Evolutionary conservation across 2,113 vertebrate genomes (phyloP), one percentile per base, ranked within the genome.

Genomic region (Oceanites oceanicus): DNA sequence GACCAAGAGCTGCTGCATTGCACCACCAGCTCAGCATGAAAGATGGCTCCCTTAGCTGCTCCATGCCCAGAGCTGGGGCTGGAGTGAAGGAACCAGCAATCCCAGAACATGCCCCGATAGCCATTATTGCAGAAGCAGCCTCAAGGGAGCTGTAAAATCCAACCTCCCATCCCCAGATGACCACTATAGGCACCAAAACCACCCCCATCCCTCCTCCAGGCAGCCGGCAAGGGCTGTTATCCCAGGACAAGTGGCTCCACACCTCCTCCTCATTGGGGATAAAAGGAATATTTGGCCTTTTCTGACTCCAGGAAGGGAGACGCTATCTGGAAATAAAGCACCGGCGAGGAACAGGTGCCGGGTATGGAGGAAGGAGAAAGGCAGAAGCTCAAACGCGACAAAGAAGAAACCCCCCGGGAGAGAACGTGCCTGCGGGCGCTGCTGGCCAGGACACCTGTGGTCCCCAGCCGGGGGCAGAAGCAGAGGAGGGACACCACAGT

Each of bases 311-410:
- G 44, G 21, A 86, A 56, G 29, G 11, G 22, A 73, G 44, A 45
- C 0, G 0, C 17, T 74, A 42, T 21, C 50, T 74, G 50, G 44
- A 53, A 92, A 70, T 3, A n/a, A 78, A 30, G 61, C 7, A 9
- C 10, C 8, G 7, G 65, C 1, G 1, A 83, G 76, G 38, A 91
- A 87, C 49, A 88, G 59, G 40, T 25, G 12, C 36, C 0, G 0
- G 18, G 26, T 27, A 14, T 13, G 25, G 83, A 80, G 21, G 52
- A 81, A 87, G 30, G n/a, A 55, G 25, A 61, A 49, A 52, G 29
- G 42, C 59, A 91, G 45, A n/a, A 40, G 42, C 65, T 84, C 30
- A 22, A n/a, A 49, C 4, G 1, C 0, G 1, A 67, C 0, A 3
- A n/a, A 75, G 45, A 65, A 73, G 61, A 76, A 30, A 2, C 5